Conservation (phyloP, 2,797 vertebrate genomes). For the Macroramphosus scolopax region DNA sequence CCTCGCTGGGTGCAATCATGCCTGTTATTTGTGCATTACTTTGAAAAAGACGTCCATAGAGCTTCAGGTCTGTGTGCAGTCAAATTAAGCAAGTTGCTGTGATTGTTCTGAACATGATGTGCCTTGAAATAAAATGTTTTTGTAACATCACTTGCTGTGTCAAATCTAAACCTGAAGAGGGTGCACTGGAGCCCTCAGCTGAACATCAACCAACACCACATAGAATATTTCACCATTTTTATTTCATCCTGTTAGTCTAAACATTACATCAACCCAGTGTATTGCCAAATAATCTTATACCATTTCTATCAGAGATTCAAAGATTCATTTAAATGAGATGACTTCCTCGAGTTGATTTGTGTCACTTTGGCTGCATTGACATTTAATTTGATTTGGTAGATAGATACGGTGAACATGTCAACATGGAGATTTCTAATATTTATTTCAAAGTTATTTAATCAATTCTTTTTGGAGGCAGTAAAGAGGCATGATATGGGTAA, state of each 20-base stretch:
- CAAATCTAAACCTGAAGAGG: constrained; percentile 37
- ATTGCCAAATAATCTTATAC: constrained; percentile 65
- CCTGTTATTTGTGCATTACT: constrained; percentile 24
- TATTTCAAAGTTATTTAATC: too few relatives aligned
- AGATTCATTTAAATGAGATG: constrained; percentile 38
- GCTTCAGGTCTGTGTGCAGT: constrained; percentile 37
- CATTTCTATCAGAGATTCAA: constrained; percentile 41
- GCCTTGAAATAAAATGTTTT: constrained; percentile 68
- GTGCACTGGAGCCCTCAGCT: constrained; percentile 9
- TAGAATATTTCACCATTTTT: constrained; percentile 58
- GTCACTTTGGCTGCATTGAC: constrained; percentile 58
- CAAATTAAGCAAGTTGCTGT: constrained; percentile 14
- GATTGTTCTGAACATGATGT: constrained; percentile 49
- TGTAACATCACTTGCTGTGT: constrained; percentile 19
- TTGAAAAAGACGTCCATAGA: constrained; percentile 8
- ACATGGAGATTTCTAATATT: constrained; percentile 12
- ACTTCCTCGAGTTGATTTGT: constrained; percentile 42
- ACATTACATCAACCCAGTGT: constrained; percentile 74
- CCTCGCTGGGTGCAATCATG: too few relatives aligned
- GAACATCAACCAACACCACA: not conserved
- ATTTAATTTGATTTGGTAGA: constrained; percentile 55
- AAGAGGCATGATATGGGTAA: too few relatives aligned
- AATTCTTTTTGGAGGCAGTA: too few relatives aligned
- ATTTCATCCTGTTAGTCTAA: constrained; percentile 78
- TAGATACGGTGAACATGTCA: constrained; percentile 24